These are phyloP conservation scores for Pogonocichla stellata DNA, from an alignment of 2,113 vertebrate genomes.

Conservation along the genomic window DNA sequence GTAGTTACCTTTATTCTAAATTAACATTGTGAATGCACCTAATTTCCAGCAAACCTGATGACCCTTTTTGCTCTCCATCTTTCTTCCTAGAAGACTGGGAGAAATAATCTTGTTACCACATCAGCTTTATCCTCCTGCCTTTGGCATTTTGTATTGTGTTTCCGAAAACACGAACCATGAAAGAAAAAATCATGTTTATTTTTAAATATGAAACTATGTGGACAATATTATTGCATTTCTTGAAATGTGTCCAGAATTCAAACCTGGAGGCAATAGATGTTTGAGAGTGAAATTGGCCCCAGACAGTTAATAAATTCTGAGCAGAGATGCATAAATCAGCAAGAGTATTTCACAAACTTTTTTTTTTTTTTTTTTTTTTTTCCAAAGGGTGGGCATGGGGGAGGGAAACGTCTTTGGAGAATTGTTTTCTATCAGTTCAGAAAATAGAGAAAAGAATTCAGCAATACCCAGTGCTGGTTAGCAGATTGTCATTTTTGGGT, in stretches of 20 bases:
- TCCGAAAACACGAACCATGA: slow-evolving; percentile 37
- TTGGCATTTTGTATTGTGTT: slow-evolving; percentile 53
- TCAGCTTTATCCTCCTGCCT: slow-evolving; percentile 42
- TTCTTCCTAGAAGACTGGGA: not conserved
- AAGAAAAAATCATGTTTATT: slow-evolving; percentile 32
- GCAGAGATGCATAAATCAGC: slow-evolving; percentile 82
- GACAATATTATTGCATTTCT: slow-evolving; percentile 71
- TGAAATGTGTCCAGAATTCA: slow-evolving; percentile 76
- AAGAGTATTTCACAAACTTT: slow-evolving; percentile 67
- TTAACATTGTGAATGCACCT: not conserved
- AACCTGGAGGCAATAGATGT: slow-evolving; percentile 71
- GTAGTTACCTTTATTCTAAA: not conserved
- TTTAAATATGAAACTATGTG: slow-evolving; percentile 69
- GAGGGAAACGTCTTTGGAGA: slow-evolving; percentile 74
- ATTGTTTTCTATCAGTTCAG: slow-evolving; percentile 82
- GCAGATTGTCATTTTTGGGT: slow-evolving; percentile 89
- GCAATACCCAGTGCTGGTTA: slow-evolving; percentile 82
- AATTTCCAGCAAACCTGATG: not conserved
- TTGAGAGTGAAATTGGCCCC: slow-evolving; percentile 70
- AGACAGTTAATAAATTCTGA: slow-evolving; percentile 84
- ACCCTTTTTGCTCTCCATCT: not conserved
- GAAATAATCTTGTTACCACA: slow-evolving; percentile 35
- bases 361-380: not conserved
- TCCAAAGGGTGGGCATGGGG: slow-evolving; percentile 55
- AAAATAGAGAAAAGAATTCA: slow-evolving; percentile 76